Percentiles rank a stretch among this genome's conserved stretches.
These are phyloP conservation scores for Dryobotodes eremita DNA, from an alignment of 2,888 invertebrate genomes.

Conservation along the genomic window DNA sequence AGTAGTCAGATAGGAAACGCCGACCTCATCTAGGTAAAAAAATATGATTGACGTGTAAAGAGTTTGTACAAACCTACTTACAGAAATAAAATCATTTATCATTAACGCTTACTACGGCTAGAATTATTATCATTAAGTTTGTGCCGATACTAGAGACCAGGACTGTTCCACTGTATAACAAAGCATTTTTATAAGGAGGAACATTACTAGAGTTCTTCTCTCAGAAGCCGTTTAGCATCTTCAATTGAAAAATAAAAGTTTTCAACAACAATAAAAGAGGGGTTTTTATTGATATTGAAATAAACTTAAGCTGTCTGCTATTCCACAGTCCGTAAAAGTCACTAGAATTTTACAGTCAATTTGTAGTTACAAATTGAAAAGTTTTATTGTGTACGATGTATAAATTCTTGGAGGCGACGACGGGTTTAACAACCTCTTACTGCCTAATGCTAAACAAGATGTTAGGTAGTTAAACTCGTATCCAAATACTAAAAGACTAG, in stretches of 20 bases:
- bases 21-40: no score
- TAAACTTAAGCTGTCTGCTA: slow-evolving; percentile 45
- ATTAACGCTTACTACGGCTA: not conserved
- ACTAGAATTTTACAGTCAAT: slow-evolving; percentile 53
- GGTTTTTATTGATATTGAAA: slow-evolving; percentile 50
- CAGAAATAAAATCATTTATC: no score
- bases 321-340: slow-evolving; percentile 54
- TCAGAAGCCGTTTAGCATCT: not conserved
- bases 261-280: slow-evolving; percentile 39
- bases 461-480: slow-evolving; percentile 5
- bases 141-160: not conserved
- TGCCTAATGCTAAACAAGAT: slow-evolving; percentile 13
- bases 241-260: slow-evolving; percentile 29
- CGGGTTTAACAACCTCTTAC: slow-evolving; percentile 30
- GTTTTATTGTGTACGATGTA: slow-evolving; percentile 41
- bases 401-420: slow-evolving; percentile 32
- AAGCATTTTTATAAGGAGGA: no score
- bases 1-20: no score
- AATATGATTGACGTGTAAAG: no score
- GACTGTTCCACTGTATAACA: not conserved
- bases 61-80: no score
- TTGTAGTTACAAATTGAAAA: slow-evolving; percentile 59
- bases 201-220: not conserved
- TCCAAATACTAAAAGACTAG: not conserved
- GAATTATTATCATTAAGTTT: not conserved